A percentile compares a stretch with the other conserved stretches of the same genome.
Evolutionary conservation across 2,113 vertebrate genomes (phyloP).

Genomic region (Acanthisitta chloris): DNA sequence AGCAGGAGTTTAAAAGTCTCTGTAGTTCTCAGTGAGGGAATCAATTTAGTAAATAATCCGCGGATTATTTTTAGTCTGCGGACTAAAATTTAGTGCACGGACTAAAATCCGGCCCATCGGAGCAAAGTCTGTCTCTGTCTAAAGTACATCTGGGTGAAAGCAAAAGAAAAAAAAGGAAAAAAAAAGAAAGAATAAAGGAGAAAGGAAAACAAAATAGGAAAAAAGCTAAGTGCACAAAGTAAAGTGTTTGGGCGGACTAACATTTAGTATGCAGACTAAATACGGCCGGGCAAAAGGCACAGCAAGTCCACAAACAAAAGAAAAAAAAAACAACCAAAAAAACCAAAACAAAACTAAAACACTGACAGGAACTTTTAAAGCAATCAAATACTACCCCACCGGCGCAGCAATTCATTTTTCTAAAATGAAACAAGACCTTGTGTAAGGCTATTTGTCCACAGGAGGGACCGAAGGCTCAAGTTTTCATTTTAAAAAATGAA

Average conservation of each 20-base stretch:
- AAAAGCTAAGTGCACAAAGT: slow-evolving; percentile 72
- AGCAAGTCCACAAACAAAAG: slow-evolving; percentile 76
- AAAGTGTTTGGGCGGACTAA: slow-evolving; percentile 75
- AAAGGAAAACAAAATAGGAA: not conserved
- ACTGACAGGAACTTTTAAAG: slow-evolving; percentile 81
- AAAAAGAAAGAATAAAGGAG: not conserved
- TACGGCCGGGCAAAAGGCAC: slow-evolving; percentile 73
- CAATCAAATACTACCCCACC: slow-evolving; percentile 75
- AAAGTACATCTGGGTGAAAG: slow-evolving; percentile 67
- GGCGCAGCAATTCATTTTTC: slow-evolving; percentile 75
- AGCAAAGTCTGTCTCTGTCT: slow-evolving; percentile 69
- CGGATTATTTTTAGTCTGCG: slow-evolving; percentile 85
- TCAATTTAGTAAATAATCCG: slow-evolving; percentile 80
- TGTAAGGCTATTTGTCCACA: slow-evolving; percentile 56
- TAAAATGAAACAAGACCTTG: slow-evolving; percentile 69
- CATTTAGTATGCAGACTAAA: slow-evolving; percentile 81
- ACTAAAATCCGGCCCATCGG: slow-evolving; percentile 75
- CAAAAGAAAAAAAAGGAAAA: not conserved
- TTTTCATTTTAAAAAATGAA: slow-evolving; percentile 68
- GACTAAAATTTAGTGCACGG: slow-evolving; percentile 82
- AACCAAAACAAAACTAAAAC: slow-evolving; percentile 62
- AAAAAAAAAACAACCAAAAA: slow-evolving; percentile 53
- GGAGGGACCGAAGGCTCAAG: slow-evolving; percentile 51
- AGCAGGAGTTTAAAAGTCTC: slow-evolving; percentile 34
- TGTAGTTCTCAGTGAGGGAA: slow-evolving; percentile 83